Evolutionary conservation across 1,140 invertebrate genomes (phyloP).

Genomic region (Carcinoscorpius rotundicauda): DNA sequence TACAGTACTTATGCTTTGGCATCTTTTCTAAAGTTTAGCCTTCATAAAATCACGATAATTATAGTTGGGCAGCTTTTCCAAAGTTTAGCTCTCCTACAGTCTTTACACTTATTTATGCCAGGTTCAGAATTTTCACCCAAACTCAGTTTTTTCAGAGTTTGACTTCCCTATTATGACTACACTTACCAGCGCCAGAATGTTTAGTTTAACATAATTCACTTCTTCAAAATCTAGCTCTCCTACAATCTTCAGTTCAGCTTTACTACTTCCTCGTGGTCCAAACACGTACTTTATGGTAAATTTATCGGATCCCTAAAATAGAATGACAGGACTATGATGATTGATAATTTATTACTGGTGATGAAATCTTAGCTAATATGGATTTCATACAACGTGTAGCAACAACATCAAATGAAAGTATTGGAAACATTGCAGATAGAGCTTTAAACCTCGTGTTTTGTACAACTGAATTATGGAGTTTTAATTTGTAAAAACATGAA

Average conservation of each 20-base stretch:
- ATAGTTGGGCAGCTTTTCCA: no score
- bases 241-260: constrained; percentile 57
- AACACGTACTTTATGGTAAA: constrained; percentile 64
- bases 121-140: no score
- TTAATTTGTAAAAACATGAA: no score
- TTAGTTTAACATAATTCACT: constrained; percentile 67
- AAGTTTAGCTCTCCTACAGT: no score
- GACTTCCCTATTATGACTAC: no score
- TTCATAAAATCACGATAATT: no score
- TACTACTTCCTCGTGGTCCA: constrained; percentile 53
- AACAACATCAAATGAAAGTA: neutral
- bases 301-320: constrained; percentile 46
- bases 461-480: no score
- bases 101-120: no score
- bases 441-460: neutral
- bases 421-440: neutral
- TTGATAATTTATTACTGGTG: neutral
- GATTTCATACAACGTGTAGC: neutral
- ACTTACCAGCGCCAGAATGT: constrained; percentile 62
- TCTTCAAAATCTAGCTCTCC: constrained; percentile 69
- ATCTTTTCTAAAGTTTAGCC: no score
- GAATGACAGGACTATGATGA: constrained; percentile 20
- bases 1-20: no score
- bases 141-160: no score
- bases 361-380: neutral